Conservation (phyloP, 2,888 invertebrate genomes). For the Acrobasis suavella region DNA sequence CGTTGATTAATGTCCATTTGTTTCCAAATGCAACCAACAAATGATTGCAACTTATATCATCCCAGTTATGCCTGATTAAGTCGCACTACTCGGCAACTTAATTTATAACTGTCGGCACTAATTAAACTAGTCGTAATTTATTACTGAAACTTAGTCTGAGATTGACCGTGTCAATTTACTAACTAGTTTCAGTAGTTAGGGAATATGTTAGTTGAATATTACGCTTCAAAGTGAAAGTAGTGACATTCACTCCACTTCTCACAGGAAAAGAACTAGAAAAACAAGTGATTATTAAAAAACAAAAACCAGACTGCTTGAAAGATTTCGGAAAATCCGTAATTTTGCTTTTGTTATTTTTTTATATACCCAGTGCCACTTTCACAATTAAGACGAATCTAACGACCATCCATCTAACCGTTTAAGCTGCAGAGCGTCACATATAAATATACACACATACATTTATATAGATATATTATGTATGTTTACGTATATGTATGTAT, state of each 20-base stretch:
- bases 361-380: no score
- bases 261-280: no score
- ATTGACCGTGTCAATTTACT: conserved; percentile 24
- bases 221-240: not conserved
- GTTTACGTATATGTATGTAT: no score
- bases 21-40: not conserved
- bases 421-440: no score
- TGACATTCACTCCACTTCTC: not conserved
- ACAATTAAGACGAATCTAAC: no score
- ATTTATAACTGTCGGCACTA: conserved; percentile 21
- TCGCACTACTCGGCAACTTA: conserved; percentile 12
- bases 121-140: conserved; percentile 22
- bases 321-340: no score
- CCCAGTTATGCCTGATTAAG: conserved; percentile 13
- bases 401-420: no score
- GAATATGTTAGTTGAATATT: conserved; percentile 1
- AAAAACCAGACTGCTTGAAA: no score
- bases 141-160: conserved; percentile 19
- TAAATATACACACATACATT: no score
- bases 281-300: no score
- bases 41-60: conserved; percentile 1
- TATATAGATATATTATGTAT: no score
- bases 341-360: no score
- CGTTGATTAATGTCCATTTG: not conserved
- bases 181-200: not conserved